phyloP scores from a whole-genome alignment of 2,113 vertebrate genomes.

The Octodon degus region DNA sequence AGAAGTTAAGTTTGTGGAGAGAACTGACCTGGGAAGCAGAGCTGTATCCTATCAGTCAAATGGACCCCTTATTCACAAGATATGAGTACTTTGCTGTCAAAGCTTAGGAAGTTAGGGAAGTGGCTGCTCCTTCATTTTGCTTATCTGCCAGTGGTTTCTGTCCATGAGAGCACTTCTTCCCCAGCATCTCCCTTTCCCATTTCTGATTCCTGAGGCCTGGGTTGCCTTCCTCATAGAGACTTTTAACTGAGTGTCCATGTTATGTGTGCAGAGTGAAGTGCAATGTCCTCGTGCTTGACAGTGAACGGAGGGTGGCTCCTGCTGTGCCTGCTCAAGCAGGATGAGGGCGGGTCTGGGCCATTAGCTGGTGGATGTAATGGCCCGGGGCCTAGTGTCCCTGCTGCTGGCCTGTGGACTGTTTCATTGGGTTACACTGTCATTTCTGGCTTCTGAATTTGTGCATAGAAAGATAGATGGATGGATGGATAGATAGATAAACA shows the following conservation, averaged over 20 bases:
- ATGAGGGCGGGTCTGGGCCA: neutral
- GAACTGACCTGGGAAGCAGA: neutral
- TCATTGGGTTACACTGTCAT: neutral
- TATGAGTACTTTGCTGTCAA: neutral
- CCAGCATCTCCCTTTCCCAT: neutral
- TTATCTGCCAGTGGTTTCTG: neutral
- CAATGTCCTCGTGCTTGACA: neutral
- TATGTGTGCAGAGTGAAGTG: neutral
- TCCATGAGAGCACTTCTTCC: neutral
- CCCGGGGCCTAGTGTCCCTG: neutral
- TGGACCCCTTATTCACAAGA: neutral
- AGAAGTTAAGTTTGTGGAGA: neutral
- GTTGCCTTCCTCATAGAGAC: rapidly evolving
- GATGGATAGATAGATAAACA: neutral
- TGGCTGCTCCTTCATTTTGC: neutral
- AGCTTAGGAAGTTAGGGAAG: neutral
- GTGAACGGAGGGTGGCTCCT: neutral
- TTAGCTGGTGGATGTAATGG: neutral
- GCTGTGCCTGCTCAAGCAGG: neutral
- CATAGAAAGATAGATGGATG: neutral
- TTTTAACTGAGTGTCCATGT: neutral
- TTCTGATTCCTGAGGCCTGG: neutral
- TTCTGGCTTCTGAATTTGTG: neutral
- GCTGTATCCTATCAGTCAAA: neutral
- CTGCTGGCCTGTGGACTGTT: neutral